Base-by-base conservation (phyloP, 2,888 invertebrate species). In the Melolontha melolontha region DNA sequence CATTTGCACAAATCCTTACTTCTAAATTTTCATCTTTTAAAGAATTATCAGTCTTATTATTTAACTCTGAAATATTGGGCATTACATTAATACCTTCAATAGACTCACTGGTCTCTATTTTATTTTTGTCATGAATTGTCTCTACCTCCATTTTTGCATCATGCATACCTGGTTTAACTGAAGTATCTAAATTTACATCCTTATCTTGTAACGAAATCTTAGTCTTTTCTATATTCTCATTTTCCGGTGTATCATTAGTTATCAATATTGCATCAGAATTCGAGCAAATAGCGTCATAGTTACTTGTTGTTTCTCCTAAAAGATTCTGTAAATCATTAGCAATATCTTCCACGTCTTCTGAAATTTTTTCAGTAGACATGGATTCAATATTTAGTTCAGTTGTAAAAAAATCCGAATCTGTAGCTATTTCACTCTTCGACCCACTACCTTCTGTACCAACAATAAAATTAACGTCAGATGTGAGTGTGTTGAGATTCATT, bases 251-350 rank as follows among this genome's bases (percentile, higher is more conserved):
- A 29, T 59, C 59, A 44, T 14, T 14, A 47, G 44, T 11, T 27
- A 29, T 59, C 2, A 8, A 16, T 40, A 40, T 11, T 8, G 29
- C 17, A 40, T 29, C 57, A 11, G 55, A 49, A 59, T 59, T 66
- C n/a, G 66, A 41, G 49, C 63, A 54, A 34, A 62, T 54, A 14
- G 29, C 59, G 27, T 47, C 49, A 59, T 65, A 70, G 39, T 70
- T 69, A 16, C 63, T 49, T 5, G 71, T 47, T 7, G 75, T 64
- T 72, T 75, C 80, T 1, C 80, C 82, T 57, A 83, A 74, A 50
- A 83, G 74, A 59, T 80, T 83, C 64, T 83, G 82, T 66, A 83
- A 74, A 70, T 83, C 83, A 59, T 82, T 81, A n/a, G 82, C 83
- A 67, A 83, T 78, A 73, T 83, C 83, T 68, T 83, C 83, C 17